Evolutionary conservation across 2,888 invertebrate genomes (phyloP).

Genomic region (Euspilapteryx auroguttella): DNA sequence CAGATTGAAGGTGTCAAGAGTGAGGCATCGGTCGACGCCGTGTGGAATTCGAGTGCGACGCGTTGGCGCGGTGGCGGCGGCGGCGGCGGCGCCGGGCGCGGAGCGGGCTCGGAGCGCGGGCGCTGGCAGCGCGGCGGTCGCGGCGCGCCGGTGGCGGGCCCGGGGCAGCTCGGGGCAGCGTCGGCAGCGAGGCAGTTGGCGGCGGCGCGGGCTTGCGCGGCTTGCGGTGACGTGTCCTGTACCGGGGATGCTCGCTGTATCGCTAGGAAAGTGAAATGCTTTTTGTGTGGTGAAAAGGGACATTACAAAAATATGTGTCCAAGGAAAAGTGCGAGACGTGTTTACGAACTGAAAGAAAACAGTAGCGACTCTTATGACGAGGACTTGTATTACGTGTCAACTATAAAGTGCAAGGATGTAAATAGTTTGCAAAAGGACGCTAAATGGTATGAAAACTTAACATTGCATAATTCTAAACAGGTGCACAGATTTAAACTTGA

Average conservation of each 20-base stretch:
- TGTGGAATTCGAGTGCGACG: neutral
- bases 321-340: neutral
- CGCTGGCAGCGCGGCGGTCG: too few species aligned
- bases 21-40: neutral
- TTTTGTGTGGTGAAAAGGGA: constrained; percentile 3
- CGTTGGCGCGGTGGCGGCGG: neutral
- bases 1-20: constrained; percentile 1
- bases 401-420: neutral
- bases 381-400: constrained; percentile 3
- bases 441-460: constrained; percentile 3
- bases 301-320: constrained; percentile 6
- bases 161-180: too few species aligned
- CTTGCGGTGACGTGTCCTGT: constrained; percentile 2
- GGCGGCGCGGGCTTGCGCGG: neutral
- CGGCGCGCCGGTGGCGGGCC: neutral
- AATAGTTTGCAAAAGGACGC: neutral
- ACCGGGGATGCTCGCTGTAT: constrained; percentile 2
- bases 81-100: neutral
- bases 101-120: neutral
- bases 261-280: constrained; percentile 4
- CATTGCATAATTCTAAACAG: neutral
- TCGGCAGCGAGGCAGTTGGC: too few species aligned
- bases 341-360: constrained; percentile 2
- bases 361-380: constrained; percentile 1
- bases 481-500: constrained; percentile 6